These are phyloP conservation scores for Euwallacea similis DNA, from an alignment of 1,140 invertebrate genomes.

Conservation along the genomic window DNA sequence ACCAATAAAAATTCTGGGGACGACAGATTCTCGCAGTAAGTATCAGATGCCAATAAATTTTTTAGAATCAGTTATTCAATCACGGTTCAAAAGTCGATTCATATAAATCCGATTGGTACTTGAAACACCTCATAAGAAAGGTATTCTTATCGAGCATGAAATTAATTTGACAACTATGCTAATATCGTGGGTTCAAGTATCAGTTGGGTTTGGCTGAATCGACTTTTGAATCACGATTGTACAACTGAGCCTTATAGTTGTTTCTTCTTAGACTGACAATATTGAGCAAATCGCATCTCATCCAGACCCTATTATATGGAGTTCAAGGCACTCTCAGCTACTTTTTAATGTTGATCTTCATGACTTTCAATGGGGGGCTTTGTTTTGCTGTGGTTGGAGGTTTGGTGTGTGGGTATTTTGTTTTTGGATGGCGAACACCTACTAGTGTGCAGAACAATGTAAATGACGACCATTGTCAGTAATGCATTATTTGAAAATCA, in stretches of 20 bases:
- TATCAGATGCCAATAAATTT: background rate
- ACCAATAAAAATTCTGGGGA: slow-evolving; percentile 24
- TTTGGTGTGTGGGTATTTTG: slow-evolving; percentile 86
- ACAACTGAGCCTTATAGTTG: background rate
- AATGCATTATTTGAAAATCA: background rate
- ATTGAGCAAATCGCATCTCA: slow-evolving; percentile 73
- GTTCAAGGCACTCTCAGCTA: slow-evolving; percentile 89
- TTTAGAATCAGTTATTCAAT: slow-evolving; percentile 3
- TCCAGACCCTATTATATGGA: slow-evolving; percentile 87
- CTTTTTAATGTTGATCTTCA: slow-evolving; percentile 96
- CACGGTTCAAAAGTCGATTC: background rate
- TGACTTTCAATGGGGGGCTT: slow-evolving; percentile 97
- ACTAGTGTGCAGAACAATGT: slow-evolving; percentile 41
- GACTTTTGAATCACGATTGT: too few species aligned
- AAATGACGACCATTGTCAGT: slow-evolving; percentile 22
- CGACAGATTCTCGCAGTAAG: slow-evolving; percentile 31
- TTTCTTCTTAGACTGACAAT: slow-evolving; percentile 69
- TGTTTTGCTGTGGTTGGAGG: slow-evolving; percentile 87
- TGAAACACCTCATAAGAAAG: background rate
- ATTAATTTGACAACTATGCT: background rate
- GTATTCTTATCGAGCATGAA: background rate
- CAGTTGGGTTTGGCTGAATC: too few species aligned
- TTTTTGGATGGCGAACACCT: slow-evolving; percentile 91
- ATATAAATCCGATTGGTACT: too few species aligned
- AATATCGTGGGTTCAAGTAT: background rate